Base-by-base conservation (phyloP, 2,888 invertebrate genomes). In the Opisthograptis luteolata region DNA sequence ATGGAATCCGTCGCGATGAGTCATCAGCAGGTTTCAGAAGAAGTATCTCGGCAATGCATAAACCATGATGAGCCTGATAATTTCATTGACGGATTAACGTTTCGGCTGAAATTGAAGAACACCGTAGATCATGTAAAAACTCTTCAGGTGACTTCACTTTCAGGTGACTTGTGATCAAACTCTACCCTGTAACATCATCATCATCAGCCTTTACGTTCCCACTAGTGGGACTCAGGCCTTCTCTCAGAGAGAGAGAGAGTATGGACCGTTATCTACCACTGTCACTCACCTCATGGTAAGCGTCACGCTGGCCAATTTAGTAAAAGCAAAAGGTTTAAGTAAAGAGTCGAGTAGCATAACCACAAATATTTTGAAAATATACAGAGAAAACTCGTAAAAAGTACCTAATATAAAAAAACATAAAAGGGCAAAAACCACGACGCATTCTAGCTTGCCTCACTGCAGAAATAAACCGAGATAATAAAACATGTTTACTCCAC, bases 1-100 rank as follows among this genome's bases (percentile, higher is more conserved):
- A 51, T 48, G 44, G 47, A 51, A 45, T 48, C 55, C 41, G 44
- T 43, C 8, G 39, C 25, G 40, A 44, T 55, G 51, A 37, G 37
- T 48, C 52, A 52, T 34, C 34, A 30, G 46, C 52, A 47, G 47
- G 52, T 51, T 51, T 45, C 35, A 40, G 8, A 24, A 19, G 36
- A 35, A 32, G 35, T 34, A 45, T 45, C 30, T 44, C 24, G 17
- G 40, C 30, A 30, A 44, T 51, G 50, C 28, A 27, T 27, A 25
- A 45, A n/a, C n/a, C n/a, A n/a, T n/a, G n/a, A n/a, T n/a, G 35
- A 40, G 35, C 44, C 44, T 45, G 44, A 40, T 45, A 40, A 25
- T 32, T 49, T 43, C 32, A 37, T 27, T 49, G 37, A 49, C 39
- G 37, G 39, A 43, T 49, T 37, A 37, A 28, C 39, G 20, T 15